Conservation (phyloP, 1,140 invertebrate species). For the Elysia chlorotica region DNA sequence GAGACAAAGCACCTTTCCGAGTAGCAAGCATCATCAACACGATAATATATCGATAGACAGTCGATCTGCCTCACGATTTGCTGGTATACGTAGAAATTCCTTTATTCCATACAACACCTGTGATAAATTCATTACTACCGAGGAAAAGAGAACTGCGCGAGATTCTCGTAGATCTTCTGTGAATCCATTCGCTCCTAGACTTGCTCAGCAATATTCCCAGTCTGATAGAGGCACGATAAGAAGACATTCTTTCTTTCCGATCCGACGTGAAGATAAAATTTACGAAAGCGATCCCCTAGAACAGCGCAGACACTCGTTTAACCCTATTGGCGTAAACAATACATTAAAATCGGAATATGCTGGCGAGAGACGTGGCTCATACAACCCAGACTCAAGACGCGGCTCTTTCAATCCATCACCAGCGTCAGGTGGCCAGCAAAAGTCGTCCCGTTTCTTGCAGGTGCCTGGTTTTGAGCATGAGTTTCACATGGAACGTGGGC, state of each 20-base stretch:
- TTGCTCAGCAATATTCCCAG: too few relatives aligned
- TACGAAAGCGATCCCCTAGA: not conserved
- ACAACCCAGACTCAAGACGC: not conserved
- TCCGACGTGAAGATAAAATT: not conserved
- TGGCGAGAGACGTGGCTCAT: not conserved
- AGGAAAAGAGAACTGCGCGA: too few relatives aligned
- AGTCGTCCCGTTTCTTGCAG: not conserved
- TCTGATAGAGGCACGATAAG: too few relatives aligned
- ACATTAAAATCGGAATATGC: too few relatives aligned
- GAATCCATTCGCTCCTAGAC: slow-evolving; percentile 12
- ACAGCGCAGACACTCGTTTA: not conserved
- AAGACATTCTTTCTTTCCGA: not conserved
- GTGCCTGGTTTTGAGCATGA: slow-evolving; percentile 16
- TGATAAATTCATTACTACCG: slow-evolving; percentile 7
- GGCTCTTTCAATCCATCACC: not conserved
- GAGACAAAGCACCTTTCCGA: too few relatives aligned
- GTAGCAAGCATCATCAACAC: too few relatives aligned
- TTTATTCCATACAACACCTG: slow-evolving; percentile 9
- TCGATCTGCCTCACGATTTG: slow-evolving; percentile 14
- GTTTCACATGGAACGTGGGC: slow-evolving; percentile 7
- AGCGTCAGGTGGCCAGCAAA: too few relatives aligned
- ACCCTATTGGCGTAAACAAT: not conserved
- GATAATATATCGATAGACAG: too few relatives aligned
- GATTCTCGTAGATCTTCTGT: slow-evolving; percentile 11
- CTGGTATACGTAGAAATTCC: slow-evolving; percentile 7